Base-by-base conservation (phyloP, 2,888 invertebrate species). In the Torymus tubicola region DNA sequence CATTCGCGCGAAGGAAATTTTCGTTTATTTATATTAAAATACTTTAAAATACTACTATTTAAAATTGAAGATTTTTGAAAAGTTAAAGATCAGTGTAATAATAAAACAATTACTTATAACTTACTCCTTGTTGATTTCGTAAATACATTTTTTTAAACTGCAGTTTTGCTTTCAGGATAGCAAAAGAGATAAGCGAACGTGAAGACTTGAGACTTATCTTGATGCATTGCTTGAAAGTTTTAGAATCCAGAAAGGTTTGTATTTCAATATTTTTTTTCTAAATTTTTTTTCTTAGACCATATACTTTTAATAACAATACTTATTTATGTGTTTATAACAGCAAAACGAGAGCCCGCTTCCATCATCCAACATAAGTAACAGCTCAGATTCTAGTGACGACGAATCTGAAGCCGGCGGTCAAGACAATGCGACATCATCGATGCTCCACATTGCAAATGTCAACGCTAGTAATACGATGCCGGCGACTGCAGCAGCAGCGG, bases 331-430 rank as follows among this genome's bases (percentile, higher is more conserved):
- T 55, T 24, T 71, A 3, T 52, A 61, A n/a, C 31, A 75, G 75
- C 65, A 73, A 52, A 73, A 71, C 53, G 77, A 73, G 31, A 80
- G 78, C 53, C 67, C 76, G 12, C 3, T 70, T 0, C 73, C 73
- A 31, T 81, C 79, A 5, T 67, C 68, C 5, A 79, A 70, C 13
- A 52, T 65, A 3, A 67, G 65, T 12, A 77, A 78, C 16, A 80
- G 61, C n/a, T 76, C 82, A 0, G 78, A 82, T 14, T 65, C 78
- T 14, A 81, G 81, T 24, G 82, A 82, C 2, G 78, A 81, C 16
- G 82, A 82, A 69, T 78, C 71, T 2, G 80, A 78, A 18, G 73
- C 61, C n/a, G 78, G 74, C 10, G 72, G 53, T 12, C 67, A 31
- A 61, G n/a, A 13, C 0, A 78, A 52, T 2, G 8, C 42, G 42